Evolutionary conservation across 2,888 invertebrate genomes (phyloP).

Genomic region (Papilio gigon): DNA sequence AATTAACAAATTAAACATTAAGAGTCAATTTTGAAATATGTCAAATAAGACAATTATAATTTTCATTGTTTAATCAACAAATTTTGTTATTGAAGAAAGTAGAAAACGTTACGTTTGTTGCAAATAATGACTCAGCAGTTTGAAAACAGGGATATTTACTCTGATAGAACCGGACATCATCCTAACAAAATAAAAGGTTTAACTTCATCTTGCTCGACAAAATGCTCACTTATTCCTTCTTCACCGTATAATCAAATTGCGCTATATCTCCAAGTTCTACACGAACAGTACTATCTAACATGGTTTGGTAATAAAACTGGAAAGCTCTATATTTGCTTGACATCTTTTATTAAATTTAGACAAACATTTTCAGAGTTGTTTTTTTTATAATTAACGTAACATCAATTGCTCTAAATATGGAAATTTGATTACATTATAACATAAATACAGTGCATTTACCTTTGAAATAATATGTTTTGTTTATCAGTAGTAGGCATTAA

Average conservation of each 20-base stretch:
- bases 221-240: slow-evolving; percentile 5
- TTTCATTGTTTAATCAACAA: neutral
- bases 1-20: too few species aligned
- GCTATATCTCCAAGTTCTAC: neutral
- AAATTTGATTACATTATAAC: too few species aligned
- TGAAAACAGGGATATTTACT: slow-evolving; percentile 69
- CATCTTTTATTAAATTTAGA: neutral
- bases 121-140: slow-evolving; percentile 79
- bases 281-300: neutral
- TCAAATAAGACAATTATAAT: too few species aligned
- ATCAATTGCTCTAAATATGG: too few species aligned
- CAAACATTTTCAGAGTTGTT: too few species aligned
- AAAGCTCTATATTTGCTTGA: neutral
- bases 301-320: neutral
- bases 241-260: neutral
- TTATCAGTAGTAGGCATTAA: too few species aligned
- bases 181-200: slow-evolving; percentile 59
- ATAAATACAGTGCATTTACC: too few species aligned
- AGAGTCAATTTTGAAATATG: too few species aligned
- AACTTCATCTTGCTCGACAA: slow-evolving; percentile 7
- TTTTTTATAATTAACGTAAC: too few species aligned
- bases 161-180: slow-evolving; percentile 75
- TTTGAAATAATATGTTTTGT: too few species aligned
- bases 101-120: slow-evolving; percentile 50
- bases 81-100: slow-evolving; percentile 4